Percentiles rank a stretch among this genome's conserved stretches.
These are phyloP conservation scores for Thunnus maccoyii DNA, from an alignment of 2,113 vertebrate genomes.

Conservation along the genomic window DNA sequence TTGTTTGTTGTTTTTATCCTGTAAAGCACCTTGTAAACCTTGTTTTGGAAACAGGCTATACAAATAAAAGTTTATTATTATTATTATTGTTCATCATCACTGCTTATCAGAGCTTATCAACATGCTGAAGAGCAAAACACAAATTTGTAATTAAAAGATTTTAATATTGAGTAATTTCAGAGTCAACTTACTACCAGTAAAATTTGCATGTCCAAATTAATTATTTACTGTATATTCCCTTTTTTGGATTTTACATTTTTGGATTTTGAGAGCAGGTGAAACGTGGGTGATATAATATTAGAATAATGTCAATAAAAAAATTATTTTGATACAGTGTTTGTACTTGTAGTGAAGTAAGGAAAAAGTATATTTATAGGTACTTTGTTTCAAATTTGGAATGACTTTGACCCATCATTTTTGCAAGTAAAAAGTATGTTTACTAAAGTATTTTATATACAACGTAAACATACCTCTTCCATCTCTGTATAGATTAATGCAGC, in stretches of 20 bases:
- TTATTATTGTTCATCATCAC: too few relatives aligned
- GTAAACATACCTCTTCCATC: neutral
- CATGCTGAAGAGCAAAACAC: too few relatives aligned
- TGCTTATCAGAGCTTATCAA: too few relatives aligned
- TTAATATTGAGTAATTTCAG: too few relatives aligned
- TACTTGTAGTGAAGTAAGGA: neutral
- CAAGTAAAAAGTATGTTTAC: too few relatives aligned
- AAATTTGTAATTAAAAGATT: too few relatives aligned
- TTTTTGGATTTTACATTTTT: neutral
- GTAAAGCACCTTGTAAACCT: too few relatives aligned
- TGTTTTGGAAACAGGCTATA: too few relatives aligned
- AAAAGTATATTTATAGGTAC: conserved; percentile 1
- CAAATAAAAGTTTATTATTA: too few relatives aligned
- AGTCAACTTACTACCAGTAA: neutral
- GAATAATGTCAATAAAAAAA: neutral
- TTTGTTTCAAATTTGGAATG: too few relatives aligned
- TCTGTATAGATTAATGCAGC: neutral
- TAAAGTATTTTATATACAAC: neutral
- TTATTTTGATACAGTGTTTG: neutral
- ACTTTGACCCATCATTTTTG: too few relatives aligned
- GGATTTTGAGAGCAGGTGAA: neutral
- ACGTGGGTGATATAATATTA: neutral
- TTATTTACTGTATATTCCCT: neutral
- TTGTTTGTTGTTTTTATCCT: too few relatives aligned
- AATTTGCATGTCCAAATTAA: neutral